Evolutionary conservation across 2,888 invertebrate genomes (phyloP), one percentile per base, ranked within the genome.

Genomic region (Cetonia aurata): DNA sequence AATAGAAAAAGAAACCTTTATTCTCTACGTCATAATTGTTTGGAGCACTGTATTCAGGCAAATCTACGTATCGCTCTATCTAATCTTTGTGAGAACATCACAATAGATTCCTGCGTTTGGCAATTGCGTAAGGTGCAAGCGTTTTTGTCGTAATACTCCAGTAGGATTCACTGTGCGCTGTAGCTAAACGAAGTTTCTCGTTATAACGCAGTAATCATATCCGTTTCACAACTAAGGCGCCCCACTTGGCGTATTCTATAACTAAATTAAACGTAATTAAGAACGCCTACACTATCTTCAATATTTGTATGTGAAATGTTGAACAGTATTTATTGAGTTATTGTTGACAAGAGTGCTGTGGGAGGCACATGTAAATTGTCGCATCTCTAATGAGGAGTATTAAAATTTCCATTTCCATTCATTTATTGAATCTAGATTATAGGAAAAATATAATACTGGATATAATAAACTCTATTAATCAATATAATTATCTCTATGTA

Each of bases 51-150:
- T 42, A 48, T 62, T 31, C 33, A 48, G 46, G 60, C 48, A 62
- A 48, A 4, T 33, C 12, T 48, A 9, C 19, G 37, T 33, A 48
- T 46, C 48, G 25, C 48, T 33, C n/a, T 46, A 46, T 60, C 48
- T 33, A 62, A 62, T 48, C 62, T 33, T 10, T 33, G 19, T 48
- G 62, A 13, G 33, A 62, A 48, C 15, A 33, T 31, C 25, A 48
- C 48, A 48, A 62, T 62, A 62, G 62, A 48, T 62, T 62, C 62
- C 48, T 62, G 46, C 9, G 33, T 62, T 48, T 9, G 15, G 44
- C 12, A 6, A 31, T 62, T 46, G 9, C 48, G 62, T 48, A 62
- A 62, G 12, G 46, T 6, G 48, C 46, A 17, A 48, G 4, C 48
- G 12, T 9, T 6, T 62, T 33, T 48, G 33, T 62, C 19, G 48